phyloP scores from a whole-genome alignment of 2,113 vertebrate genomes.

The Zapus hudsonius region DNA sequence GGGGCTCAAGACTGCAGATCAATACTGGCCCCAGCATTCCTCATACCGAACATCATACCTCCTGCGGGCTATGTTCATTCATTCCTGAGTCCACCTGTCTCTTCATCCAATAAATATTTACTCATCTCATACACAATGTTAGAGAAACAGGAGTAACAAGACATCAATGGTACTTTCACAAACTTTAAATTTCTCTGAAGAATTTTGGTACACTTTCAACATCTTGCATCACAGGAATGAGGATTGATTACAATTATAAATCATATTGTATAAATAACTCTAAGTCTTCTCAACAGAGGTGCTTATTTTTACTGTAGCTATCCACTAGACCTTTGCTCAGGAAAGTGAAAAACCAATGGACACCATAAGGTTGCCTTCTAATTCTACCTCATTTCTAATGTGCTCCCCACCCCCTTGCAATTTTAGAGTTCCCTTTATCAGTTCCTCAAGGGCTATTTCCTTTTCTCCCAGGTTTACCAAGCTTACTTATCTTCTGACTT shows the following conservation, averaged over 20 bases:
- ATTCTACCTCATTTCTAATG: not conserved
- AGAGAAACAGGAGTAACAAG: not conserved
- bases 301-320: not conserved
- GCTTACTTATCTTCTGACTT: not conserved
- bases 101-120: not conserved
- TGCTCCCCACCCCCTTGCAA: not conserved
- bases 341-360: not conserved
- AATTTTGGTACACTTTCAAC: not conserved
- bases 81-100: not conserved
- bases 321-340: not conserved
- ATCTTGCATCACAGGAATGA: not conserved
- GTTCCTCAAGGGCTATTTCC: not conserved
- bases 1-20: not conserved
- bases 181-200: not conserved
- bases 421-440: not conserved
- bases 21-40: not conserved
- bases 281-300: not conserved
- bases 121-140: not conserved
- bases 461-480: not conserved
- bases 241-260: not conserved
- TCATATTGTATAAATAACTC: not conserved
- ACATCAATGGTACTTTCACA: not conserved
- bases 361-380: not conserved
- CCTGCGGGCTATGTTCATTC: not conserved
- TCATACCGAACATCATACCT: not conserved